Percentiles rank a stretch among this genome's conserved stretches.
Conservation (phyloP, 2,797 vertebrate species). For the Enteromius treurensis region DNA sequence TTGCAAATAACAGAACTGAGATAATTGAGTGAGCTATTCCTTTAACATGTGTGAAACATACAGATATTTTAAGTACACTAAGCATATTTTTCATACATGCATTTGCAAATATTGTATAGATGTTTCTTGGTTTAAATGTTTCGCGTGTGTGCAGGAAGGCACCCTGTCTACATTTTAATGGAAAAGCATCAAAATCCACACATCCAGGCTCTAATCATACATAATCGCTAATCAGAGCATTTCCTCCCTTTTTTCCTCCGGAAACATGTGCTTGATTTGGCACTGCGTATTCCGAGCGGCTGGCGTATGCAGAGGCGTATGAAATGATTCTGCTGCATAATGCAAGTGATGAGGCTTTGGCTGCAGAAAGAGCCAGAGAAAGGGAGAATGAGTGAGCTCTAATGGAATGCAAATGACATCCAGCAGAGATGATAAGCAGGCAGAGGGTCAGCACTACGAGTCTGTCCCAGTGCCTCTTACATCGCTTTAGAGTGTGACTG, state of each 20-base stretch:
- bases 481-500: conserved; percentile 47
- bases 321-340: conserved; percentile 56
- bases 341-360: conserved; percentile 56
- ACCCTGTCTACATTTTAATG: neutral
- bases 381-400: conserved; percentile 51
- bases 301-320: conserved; percentile 37
- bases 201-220: conserved; percentile 38
- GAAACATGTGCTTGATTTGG: conserved; percentile 53
- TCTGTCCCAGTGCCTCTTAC: conserved; percentile 33
- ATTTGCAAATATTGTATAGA: neutral
- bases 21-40: neutral
- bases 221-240: conserved; percentile 54
- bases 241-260: conserved; percentile 39
- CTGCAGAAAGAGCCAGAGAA: conserved; percentile 42
- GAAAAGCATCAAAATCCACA: conserved; percentile 26
- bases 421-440: conserved; percentile 62
- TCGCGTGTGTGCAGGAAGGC: conserved; percentile 1
- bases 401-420: conserved; percentile 67
- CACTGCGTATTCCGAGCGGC: conserved; percentile 29
- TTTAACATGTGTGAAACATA: neutral
- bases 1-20: neutral
- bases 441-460: conserved; percentile 42
- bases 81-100: neutral
- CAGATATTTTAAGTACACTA: neutral
- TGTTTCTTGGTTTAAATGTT: neutral